Conservation (phyloP, 35 echinoderm and acorn worm species). For the Heliocidaris erythrogramma region DNA sequence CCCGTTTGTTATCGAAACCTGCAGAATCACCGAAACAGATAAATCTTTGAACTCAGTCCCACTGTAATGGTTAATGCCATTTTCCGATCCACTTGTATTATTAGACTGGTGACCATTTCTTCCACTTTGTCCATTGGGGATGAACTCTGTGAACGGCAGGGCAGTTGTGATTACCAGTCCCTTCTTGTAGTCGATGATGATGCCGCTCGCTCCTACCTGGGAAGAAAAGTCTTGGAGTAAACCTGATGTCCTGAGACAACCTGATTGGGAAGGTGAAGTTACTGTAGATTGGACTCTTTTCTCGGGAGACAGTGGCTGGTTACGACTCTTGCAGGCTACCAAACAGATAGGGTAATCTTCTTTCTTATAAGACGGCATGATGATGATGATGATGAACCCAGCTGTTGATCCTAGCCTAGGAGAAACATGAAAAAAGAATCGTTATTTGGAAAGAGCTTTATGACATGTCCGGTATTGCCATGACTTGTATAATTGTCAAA, state of each 20-base stretch:
- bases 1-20: not conserved
- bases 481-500: too few species aligned
- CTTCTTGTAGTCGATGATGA: slow-evolving; percentile 42
- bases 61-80: not conserved
- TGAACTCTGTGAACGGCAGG: slow-evolving; percentile 45
- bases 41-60: not conserved
- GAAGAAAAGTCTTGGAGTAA: not conserved
- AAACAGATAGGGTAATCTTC: not conserved
- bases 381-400: not conserved
- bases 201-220: slow-evolving; percentile 38
- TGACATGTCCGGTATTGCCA: too few species aligned
- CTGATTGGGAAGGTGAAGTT: not conserved
- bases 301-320: not conserved
- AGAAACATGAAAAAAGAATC: not conserved
- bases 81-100: too few species aligned
- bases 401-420: not conserved
- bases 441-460: too few species aligned
- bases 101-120: slow-evolving; percentile 45
- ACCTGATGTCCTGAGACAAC: not conserved
- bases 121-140: not conserved
- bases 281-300: not conserved
- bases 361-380: not conserved
- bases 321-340: not conserved
- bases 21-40: not conserved
- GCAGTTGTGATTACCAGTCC: slow-evolving; percentile 65